phyloP scores from a whole-genome alignment of 1,140 invertebrate species.

The Hypsibius dujardini region DNA sequence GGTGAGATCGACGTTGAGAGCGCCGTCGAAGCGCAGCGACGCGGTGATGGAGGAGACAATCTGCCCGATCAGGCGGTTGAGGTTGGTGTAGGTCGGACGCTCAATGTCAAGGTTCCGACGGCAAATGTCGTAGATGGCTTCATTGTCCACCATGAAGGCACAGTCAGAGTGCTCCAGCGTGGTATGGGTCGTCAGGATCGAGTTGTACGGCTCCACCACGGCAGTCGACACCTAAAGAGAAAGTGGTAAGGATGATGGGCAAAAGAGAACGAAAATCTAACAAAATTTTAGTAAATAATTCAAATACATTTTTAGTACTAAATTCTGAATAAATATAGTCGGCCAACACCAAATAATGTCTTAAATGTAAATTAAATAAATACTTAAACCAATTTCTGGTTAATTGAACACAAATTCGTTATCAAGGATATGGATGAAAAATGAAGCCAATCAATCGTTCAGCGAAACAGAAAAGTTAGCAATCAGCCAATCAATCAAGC shows the following conservation, averaged over 20 bases:
- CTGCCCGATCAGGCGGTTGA: conserved; percentile 56
- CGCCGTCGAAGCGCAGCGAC: conserved; percentile 49
- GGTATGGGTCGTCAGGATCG: conserved; percentile 57
- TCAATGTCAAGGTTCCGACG: conserved; percentile 47
- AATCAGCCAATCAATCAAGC: too few relatives aligned
- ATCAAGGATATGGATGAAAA: too few relatives aligned
- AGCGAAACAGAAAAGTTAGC: too few relatives aligned
- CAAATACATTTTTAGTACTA: too few relatives aligned
- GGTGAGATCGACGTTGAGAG: conserved; percentile 48
- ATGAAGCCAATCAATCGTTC: too few relatives aligned
- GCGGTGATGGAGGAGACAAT: conserved; percentile 45
- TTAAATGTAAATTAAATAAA: too few relatives aligned
- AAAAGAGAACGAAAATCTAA: too few relatives aligned
- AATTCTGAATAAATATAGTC: too few relatives aligned
- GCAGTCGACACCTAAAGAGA: conserved; percentile 46
- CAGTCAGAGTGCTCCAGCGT: conserved; percentile 60
- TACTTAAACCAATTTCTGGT: too few relatives aligned
- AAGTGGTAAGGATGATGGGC: conserved; percentile 17
- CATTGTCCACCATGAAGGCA: conserved; percentile 66
- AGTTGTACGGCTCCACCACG: conserved; percentile 75
- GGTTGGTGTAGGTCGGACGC: conserved; percentile 57
- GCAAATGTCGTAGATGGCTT: conserved; percentile 65
- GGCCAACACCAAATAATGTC: too few relatives aligned
- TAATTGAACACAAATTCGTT: too few relatives aligned
- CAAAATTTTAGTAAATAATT: too few relatives aligned